Evolutionary conservation across 1,140 invertebrate genomes (phyloP), one percentile per base, ranked within the genome.

Genomic region (Archegozetes longisetosus): DNA sequence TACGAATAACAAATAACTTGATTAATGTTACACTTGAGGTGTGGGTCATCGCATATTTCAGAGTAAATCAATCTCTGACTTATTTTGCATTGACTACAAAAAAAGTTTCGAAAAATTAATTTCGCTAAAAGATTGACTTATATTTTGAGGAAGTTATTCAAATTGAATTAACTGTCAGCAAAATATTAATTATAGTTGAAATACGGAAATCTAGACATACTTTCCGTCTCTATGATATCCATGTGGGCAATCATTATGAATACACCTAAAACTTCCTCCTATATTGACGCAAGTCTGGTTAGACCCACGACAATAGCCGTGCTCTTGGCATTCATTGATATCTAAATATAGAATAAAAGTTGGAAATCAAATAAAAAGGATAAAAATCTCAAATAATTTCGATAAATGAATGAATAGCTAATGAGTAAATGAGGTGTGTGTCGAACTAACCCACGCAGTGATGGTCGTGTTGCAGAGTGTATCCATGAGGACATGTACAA

Each of bases 201-300:
- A 3, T 24, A 53, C 3, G 12, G 3, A 6, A 9, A n/a, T 9
- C 26, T 22, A 58, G 1, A 48, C 55, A 28, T 51, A 58, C 57
- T 4, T 24, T 58, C 57, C 73, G 67, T 90, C 85, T 60, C 78
- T 78, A 1, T 79, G 71, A 70, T 93, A 96, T 47, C 86, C 84
- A 0, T 73, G 61, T 0, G 92, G 91, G 71, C 94, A 97, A 29
- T 79, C 75, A 52, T 95, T 85, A 13, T 75, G 75, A 57, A 88
- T 86, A 69, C 94, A 98, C 63, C 86, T 82, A 70, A 80, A 91
- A 62, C 84, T 79, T 0, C 94, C 94, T 52, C 85, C 76, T 0
- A 82, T 88, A 70, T 98, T 98, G 57, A 93, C 80, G 69, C 94
- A 98, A 28, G 86, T 81, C 65, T 89, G 81, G 53, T 85, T 81